These are phyloP conservation scores for Dasysyrphus albostriatus DNA, from an alignment of 2,888 invertebrate species.

Conservation along the genomic window DNA sequence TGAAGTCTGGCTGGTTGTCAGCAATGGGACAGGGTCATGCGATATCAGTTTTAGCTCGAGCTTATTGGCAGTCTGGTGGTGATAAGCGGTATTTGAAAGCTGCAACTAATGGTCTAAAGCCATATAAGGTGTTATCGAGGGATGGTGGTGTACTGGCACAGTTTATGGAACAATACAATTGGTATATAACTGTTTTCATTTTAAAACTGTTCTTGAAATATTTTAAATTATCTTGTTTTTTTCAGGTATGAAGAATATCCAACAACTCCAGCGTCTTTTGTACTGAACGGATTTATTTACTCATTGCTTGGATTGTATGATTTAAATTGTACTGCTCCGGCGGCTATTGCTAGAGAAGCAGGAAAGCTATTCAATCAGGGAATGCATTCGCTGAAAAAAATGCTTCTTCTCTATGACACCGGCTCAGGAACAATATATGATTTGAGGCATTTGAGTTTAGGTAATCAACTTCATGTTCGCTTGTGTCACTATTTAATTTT, in stretches of 20 bases:
- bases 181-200: slow-evolving; percentile 87
- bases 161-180: slow-evolving; percentile 93
- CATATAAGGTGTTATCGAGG: slow-evolving; percentile 89
- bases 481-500: background rate
- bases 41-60: slow-evolving; percentile 96
- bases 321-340: slow-evolving; percentile 91
- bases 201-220: background rate
- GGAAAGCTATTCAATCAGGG: slow-evolving; percentile 92
- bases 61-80: slow-evolving; percentile 92
- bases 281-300: slow-evolving; percentile 99
- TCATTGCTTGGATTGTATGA: slow-evolving; percentile 98
- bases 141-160: slow-evolving; percentile 93
- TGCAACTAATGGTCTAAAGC: slow-evolving; percentile 91
- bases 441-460: slow-evolving; percentile 95
- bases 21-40: slow-evolving; percentile 99
- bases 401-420: slow-evolving; percentile 96
- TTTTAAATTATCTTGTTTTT: slow-evolving; percentile 49
- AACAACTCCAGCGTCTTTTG: slow-evolving; percentile 96
- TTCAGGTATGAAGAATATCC: slow-evolving; percentile 98
- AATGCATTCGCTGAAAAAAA: slow-evolving; percentile 92
- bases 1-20: slow-evolving; percentile 96
- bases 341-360: slow-evolving; percentile 89
- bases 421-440: slow-evolving; percentile 98
- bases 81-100: slow-evolving; percentile 91
- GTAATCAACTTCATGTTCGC: slow-evolving; percentile 80